Conservation (phyloP, 2,797 vertebrate genomes). For the Carapus acus region DNA sequence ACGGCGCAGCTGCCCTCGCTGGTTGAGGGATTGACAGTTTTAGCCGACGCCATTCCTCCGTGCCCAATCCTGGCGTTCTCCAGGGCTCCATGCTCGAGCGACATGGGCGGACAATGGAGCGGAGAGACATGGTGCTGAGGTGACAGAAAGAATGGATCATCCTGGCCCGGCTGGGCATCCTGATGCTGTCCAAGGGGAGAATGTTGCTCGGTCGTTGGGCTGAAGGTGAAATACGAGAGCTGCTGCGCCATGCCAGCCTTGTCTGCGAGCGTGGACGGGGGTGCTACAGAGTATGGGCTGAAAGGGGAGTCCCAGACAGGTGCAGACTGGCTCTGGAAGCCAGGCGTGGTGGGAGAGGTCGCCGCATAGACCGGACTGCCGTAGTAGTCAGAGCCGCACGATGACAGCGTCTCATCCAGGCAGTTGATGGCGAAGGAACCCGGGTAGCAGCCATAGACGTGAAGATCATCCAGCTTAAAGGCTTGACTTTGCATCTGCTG, state of each 20-base stretch:
- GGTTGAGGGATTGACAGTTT: conserved; percentile 69
- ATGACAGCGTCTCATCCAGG: conserved; percentile 87
- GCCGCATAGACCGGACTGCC: conserved; percentile 84
- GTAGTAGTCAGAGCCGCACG: conserved; percentile 91
- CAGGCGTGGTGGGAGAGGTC: conserved; percentile 79
- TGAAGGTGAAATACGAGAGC: conserved; percentile 78
- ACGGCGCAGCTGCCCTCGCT: conserved; percentile 89
- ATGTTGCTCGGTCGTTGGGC: conserved; percentile 58
- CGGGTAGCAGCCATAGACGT: conserved; percentile 91
- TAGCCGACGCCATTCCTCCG: conserved; percentile 67
- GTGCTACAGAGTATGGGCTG: conserved; percentile 74
- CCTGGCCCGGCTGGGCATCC: conserved; percentile 52
- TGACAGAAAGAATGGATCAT: conserved; percentile 58
- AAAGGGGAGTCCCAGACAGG: conserved; percentile 87
- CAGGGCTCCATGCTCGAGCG: conserved; percentile 68
- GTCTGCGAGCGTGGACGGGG: conserved; percentile 75
- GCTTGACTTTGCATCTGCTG: conserved; percentile 68
- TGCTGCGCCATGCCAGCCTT: conserved; percentile 74
- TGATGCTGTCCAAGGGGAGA: conserved; percentile 63
- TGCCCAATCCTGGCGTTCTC: conserved; percentile 72
- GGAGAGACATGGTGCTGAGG: conserved; percentile 65
- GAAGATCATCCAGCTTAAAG: conserved; percentile 91
- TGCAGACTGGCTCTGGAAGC: conserved; percentile 77
- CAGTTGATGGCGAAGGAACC: conserved; percentile 81
- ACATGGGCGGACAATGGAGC: conserved; percentile 69